These are phyloP conservation scores for Mythimna loreyi DNA, from an alignment of 2,888 invertebrate genomes.

Conservation along the genomic window DNA sequence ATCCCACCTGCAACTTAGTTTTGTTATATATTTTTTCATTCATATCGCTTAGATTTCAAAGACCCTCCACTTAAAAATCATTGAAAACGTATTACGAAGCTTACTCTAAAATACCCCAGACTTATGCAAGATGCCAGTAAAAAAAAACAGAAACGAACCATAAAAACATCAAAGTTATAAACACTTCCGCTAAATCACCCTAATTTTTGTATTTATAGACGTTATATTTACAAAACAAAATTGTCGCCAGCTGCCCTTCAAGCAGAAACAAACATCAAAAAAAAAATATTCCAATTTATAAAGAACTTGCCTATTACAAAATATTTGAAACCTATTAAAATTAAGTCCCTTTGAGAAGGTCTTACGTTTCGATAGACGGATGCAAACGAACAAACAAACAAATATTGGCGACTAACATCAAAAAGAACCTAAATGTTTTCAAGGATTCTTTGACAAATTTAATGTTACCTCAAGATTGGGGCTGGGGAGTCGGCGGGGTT, in stretches of 20 bases:
- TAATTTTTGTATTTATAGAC: slow-evolving; percentile 35
- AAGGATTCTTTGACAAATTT: slow-evolving; percentile 74
- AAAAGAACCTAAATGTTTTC: slow-evolving; percentile 69
- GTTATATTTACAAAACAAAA: slow-evolving; percentile 32
- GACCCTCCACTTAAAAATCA: not conserved
- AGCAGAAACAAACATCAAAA: slow-evolving; percentile 35
- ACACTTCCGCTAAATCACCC: slow-evolving; percentile 17
- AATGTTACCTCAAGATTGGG: slow-evolving; percentile 67
- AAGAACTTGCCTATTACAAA: slow-evolving; percentile 46
- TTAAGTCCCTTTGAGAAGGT: slow-evolving; percentile 58
- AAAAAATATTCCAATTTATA: slow-evolving; percentile 51
- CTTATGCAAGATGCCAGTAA: not conserved
- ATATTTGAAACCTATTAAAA: slow-evolving; percentile 65
- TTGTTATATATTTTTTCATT: not conserved
- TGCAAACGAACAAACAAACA: slow-evolving; percentile 64
- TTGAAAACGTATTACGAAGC: slow-evolving; percentile 1
- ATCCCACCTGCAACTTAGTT: not conserved
- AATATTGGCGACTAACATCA: slow-evolving; percentile 63
- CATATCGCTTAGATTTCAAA: not conserved
- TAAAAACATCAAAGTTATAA: slow-evolving; percentile 57
- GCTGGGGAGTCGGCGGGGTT: slow-evolving; percentile 31
- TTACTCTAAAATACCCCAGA: not conserved
- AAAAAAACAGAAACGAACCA: slow-evolving; percentile 28
- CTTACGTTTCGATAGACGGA: slow-evolving; percentile 56
- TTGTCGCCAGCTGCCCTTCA: slow-evolving; percentile 11